Evolutionary conservation across 2,113 vertebrate species (phyloP).

Genomic region (Petaurus breviceps): DNA sequence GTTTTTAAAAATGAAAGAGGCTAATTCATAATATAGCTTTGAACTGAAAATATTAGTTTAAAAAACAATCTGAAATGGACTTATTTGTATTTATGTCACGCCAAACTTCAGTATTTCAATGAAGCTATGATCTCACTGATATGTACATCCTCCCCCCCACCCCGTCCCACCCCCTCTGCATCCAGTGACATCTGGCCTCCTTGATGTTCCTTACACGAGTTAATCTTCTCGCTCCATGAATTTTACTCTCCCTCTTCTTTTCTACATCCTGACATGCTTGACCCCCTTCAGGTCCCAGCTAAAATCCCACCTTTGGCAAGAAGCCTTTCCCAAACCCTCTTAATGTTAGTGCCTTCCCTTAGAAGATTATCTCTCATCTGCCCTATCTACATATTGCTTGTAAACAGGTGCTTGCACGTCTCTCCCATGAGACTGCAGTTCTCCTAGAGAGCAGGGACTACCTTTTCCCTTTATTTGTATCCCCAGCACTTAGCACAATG

Average conservation of each 20-base stretch:
- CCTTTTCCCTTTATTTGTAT: neutral
- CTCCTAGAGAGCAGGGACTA: neutral
- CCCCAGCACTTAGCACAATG: neutral
- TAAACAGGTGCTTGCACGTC: neutral
- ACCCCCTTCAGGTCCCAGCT: neutral
- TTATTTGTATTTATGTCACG: neutral
- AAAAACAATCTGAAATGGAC: constrained; percentile 9
- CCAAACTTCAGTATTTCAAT: neutral
- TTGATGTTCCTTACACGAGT: neutral
- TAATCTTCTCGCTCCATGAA: neutral
- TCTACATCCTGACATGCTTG: neutral
- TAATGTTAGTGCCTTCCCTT: neutral
- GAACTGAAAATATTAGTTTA: neutral
- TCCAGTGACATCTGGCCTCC: neutral
- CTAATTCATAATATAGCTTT: neutral
- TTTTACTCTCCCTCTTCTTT: neutral
- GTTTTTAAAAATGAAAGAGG: neutral
- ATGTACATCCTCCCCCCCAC: neutral
- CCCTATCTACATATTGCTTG: neutral
- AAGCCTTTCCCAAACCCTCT: neutral
- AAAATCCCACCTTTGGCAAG: neutral
- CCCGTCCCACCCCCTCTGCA: neutral
- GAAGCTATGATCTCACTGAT: neutral
- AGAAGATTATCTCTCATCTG: neutral
- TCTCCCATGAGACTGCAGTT: neutral